These are phyloP conservation scores for Syncerus caffer DNA, from an alignment of 2,797 vertebrate species.

Conservation along the genomic window DNA sequence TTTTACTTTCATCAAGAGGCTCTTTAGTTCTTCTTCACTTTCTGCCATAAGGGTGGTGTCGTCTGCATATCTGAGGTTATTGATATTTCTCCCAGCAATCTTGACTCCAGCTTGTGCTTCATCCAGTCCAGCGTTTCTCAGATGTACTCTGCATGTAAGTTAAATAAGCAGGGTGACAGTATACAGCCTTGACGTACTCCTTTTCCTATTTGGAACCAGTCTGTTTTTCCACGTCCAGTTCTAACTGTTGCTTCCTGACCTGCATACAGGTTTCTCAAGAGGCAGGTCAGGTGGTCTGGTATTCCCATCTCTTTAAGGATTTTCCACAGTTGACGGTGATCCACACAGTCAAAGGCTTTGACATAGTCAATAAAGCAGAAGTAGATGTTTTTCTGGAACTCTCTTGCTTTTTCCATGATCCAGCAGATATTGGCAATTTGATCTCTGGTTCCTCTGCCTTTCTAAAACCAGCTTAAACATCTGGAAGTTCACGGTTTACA, in stretches of 20 bases:
- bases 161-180: neutral
- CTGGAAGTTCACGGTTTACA: rapidly evolving
- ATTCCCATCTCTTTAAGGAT: neutral
- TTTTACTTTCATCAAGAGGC: neutral
- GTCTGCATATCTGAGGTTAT: neutral
- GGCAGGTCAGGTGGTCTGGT: neutral
- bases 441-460: neutral
- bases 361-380: neutral
- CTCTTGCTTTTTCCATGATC: neutral
- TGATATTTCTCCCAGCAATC: rapidly evolving
- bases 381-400: neutral
- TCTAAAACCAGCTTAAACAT: neutral
- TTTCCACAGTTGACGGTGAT: neutral
- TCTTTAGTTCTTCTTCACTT: neutral
- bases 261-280: neutral
- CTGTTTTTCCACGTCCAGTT: neutral
- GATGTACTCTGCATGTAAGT: neutral
- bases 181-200: neutral
- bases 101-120: neutral
- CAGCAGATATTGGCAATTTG: neutral
- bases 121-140: neutral
- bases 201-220: neutral
- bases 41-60: neutral
- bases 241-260: neutral
- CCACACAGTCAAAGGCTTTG: neutral